These are phyloP conservation scores for Lepidonotus clava DNA, from an alignment of 2,888 invertebrate species.

Conservation along the genomic window DNA sequence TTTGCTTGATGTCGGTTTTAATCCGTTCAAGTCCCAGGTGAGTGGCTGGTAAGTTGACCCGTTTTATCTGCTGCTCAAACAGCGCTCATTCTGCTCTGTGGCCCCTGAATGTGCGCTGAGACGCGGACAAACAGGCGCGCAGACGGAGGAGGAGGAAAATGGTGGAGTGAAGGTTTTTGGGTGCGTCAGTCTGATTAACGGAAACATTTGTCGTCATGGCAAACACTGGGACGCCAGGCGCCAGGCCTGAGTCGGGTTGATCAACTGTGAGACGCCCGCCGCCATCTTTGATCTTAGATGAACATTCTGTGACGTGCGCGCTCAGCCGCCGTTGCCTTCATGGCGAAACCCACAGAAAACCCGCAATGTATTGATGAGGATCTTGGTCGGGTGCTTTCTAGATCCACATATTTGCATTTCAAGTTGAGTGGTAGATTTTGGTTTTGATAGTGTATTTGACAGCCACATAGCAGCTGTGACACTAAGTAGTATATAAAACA, in stretches of 20 bases:
- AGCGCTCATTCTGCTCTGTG: constrained; percentile 12
- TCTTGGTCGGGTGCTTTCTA: too few relatives aligned
- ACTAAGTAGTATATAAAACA: constrained; percentile 7
- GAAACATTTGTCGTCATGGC: constrained; percentile 27
- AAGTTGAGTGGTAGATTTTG: too few relatives aligned
- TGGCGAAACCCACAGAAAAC: too few relatives aligned
- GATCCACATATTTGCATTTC: too few relatives aligned
- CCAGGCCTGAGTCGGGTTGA: background rate
- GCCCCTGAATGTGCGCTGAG: background rate
- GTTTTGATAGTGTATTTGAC: too few relatives aligned
- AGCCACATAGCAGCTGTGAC: too few relatives aligned
- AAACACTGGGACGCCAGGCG: background rate
- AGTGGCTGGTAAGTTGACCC: background rate
- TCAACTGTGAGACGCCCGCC: constrained; percentile 24
- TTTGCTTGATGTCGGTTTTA: too few relatives aligned
- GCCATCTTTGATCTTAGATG: constrained; percentile 81
- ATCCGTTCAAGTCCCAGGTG: too few relatives aligned
- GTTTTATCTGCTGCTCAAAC: constrained; percentile 24
- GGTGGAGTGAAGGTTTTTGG: background rate
- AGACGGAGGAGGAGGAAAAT: background rate
- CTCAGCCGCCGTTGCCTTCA: too few relatives aligned
- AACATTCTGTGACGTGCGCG: constrained; percentile 90
- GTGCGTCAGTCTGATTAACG: constrained; percentile 40
- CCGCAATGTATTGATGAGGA: too few relatives aligned
- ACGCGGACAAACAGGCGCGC: background rate